These are phyloP conservation scores for Micromesistius poutassou DNA, from an alignment of 2,797 vertebrate genomes.

Conservation along the genomic window DNA sequence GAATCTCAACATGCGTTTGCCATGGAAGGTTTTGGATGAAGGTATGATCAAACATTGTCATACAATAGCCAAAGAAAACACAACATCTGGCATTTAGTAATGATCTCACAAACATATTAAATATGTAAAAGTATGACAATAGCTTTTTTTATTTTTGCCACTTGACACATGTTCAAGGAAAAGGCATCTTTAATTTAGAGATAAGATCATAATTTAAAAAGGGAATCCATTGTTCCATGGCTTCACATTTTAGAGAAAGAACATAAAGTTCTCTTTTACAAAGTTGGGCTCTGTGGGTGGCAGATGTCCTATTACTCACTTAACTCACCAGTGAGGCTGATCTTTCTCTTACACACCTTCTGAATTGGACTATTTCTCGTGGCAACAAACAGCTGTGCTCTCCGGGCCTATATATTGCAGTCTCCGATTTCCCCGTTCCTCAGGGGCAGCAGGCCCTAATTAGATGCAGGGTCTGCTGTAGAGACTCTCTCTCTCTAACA, in stretches of 20 bases:
- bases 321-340: slow-evolving; percentile 63
- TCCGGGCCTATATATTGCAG: slow-evolving; percentile 28
- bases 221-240: not conserved
- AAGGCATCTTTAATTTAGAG: not conserved
- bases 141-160: not conserved
- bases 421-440: slow-evolving; percentile 58
- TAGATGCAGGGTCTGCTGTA: slow-evolving; percentile 71
- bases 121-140: not conserved
- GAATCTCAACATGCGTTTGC: not conserved
- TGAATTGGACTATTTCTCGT: slow-evolving; percentile 63
- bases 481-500: slow-evolving; percentile 68
- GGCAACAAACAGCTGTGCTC: slow-evolving; percentile 68
- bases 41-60: not conserved
- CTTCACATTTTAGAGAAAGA: not conserved
- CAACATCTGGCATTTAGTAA: not conserved
- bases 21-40: not conserved
- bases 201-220: not conserved
- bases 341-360: slow-evolving; percentile 67
- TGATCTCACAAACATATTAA: not conserved
- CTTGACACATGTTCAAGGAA: not conserved
- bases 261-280: slow-evolving; percentile 1
- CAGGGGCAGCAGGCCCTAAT: slow-evolving; percentile 69
- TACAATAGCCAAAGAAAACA: not conserved
- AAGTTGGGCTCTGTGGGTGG: slow-evolving; percentile 41
- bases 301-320: slow-evolving; percentile 60